Evolutionary conservation across 2,113 vertebrate genomes (phyloP).

Genomic region (Brachyhypopomus gauderio): DNA sequence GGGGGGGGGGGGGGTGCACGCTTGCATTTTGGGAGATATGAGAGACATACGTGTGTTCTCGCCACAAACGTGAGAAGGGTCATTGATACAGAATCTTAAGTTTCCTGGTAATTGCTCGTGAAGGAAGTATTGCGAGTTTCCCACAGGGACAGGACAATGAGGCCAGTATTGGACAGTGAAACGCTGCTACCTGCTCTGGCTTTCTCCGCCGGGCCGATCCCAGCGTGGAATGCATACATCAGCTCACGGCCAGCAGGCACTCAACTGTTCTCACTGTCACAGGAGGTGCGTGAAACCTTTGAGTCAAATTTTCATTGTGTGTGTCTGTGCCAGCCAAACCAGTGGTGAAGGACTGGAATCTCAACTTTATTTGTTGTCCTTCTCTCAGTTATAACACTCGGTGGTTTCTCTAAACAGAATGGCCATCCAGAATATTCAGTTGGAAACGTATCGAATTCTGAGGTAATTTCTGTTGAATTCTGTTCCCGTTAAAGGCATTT

Average conservation of each 20-base stretch:
- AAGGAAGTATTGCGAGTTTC: constrained; percentile 78
- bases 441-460: background rate
- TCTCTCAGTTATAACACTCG: constrained; percentile 2
- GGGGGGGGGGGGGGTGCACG: constrained; percentile 6
- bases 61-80: constrained; percentile 53
- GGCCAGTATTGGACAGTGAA: constrained; percentile 70
- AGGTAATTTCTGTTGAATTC: background rate
- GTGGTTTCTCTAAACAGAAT: background rate
- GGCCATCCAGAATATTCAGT: background rate
- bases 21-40: constrained; percentile 25
- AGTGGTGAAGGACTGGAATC: constrained; percentile 6
- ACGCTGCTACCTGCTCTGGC: constrained; percentile 50
- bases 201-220: constrained; percentile 38
- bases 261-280: constrained; percentile 39
- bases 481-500: background rate
- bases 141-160: constrained; percentile 79
- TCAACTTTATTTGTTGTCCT: background rate
- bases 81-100: constrained; percentile 63
- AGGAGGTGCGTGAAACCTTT: constrained; percentile 40
- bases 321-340: constrained; percentile 24
- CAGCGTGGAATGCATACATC: constrained; percentile 52
- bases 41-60: constrained; percentile 53
- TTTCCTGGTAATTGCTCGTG: constrained; percentile 71
- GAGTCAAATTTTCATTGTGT: constrained; percentile 11
- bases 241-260: constrained; percentile 45